Evolutionary conservation across 2,888 invertebrate genomes (phyloP).

Genomic region (Orchesella flavescens): DNA sequence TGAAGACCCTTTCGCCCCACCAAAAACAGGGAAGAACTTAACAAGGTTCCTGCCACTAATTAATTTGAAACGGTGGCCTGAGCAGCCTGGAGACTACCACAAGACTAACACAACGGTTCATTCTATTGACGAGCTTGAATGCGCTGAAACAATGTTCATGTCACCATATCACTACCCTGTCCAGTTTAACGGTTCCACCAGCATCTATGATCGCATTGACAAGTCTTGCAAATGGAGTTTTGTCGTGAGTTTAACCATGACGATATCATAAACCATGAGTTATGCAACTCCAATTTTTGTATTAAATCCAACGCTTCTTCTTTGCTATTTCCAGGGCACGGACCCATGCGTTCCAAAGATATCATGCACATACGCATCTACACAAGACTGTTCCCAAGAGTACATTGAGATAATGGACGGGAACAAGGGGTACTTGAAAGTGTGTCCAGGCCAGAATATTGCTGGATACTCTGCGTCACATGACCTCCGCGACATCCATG

Average conservation of each 20-base stretch:
- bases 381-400: slow-evolving; percentile 43
- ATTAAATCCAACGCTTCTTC: too few relatives aligned
- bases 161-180: slow-evolving; percentile 53
- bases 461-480: slow-evolving; percentile 59
- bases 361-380: slow-evolving; percentile 46
- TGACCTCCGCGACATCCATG: slow-evolving; percentile 65
- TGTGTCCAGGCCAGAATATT: slow-evolving; percentile 56
- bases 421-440: slow-evolving; percentile 48
- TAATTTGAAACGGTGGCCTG: not conserved
- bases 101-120: not conserved
- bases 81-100: slow-evolving; percentile 19
- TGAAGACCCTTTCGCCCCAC: not conserved
- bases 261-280: too few relatives aligned
- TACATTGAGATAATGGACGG: slow-evolving; percentile 67
- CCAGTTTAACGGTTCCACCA: slow-evolving; percentile 28
- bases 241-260: slow-evolving; percentile 18
- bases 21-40: not conserved
- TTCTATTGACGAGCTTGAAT: slow-evolving; percentile 49
- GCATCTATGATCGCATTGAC: slow-evolving; percentile 49
- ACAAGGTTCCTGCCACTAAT: not conserved
- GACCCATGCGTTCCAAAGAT: slow-evolving; percentile 69
- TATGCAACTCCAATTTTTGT: too few relatives aligned
- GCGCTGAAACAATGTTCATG: slow-evolving; percentile 59
- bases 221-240: slow-evolving; percentile 62
- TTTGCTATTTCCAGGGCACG: slow-evolving; percentile 62